phyloP scores from a whole-genome alignment of 2,797 vertebrate species.

The Sebastes melanostomus region DNA sequence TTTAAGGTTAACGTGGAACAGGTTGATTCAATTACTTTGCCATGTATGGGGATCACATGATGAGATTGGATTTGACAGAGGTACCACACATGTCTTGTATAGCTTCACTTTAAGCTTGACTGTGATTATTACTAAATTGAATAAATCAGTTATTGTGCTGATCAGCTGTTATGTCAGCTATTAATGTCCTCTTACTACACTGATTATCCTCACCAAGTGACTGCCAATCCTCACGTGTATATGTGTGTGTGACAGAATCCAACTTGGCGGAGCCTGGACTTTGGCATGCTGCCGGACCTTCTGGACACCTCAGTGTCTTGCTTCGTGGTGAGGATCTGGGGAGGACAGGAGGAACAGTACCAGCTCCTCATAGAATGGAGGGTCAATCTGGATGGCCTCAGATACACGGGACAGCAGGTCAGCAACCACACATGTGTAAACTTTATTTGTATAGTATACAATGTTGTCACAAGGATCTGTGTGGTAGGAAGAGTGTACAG shows the following conservation, averaged over 20 bases:
- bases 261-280: constrained; percentile 97
- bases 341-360: constrained; percentile 88
- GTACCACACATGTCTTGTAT: background rate
- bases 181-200: background rate
- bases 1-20: constrained; percentile 31
- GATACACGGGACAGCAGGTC: constrained; percentile 98
- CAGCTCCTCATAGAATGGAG: constrained; percentile 97
- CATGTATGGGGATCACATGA: background rate
- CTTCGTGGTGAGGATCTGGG: constrained; percentile 97
- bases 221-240: background rate
- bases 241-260: constrained; percentile 86
- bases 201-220: background rate
- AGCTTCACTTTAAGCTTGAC: background rate
- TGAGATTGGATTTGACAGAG: background rate
- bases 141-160: background rate
- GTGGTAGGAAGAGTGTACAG: background rate
- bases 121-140: background rate
- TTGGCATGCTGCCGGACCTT: constrained; percentile 93
- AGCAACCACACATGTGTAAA: constrained; percentile 15
- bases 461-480: background rate
- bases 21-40: constrained; percentile 22
- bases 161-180: background rate
- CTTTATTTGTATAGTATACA: background rate
- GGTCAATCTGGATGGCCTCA: constrained; percentile 93
- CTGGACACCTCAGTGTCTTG: constrained; percentile 96